These are phyloP conservation scores for Drosophila mimica DNA, from an alignment of 2,888 invertebrate genomes.

Conservation along the genomic window DNA sequence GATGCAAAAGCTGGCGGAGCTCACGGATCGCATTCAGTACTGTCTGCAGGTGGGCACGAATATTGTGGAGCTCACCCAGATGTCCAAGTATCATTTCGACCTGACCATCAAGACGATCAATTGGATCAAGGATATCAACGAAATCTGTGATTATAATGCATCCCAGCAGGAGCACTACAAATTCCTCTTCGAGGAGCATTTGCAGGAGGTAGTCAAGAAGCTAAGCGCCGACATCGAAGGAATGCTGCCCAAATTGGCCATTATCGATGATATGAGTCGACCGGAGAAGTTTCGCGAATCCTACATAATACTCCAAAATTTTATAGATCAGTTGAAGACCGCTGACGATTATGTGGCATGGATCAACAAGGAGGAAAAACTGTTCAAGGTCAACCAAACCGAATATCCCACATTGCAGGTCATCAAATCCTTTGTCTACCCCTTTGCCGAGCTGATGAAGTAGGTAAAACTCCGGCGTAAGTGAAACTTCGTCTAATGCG, in stretches of 20 bases:
- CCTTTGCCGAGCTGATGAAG: conserved; percentile 90
- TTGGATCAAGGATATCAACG: conserved; percentile 93
- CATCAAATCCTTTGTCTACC: conserved; percentile 89
- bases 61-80: conserved; percentile 91
- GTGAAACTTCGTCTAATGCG: not conserved
- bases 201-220: conserved; percentile 89
- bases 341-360: conserved; percentile 91
- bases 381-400: conserved; percentile 92
- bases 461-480: conserved; percentile 73
- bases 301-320: conserved; percentile 90
- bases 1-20: conserved; percentile 88
- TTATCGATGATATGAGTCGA: conserved; percentile 94
- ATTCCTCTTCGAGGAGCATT: conserved; percentile 92
- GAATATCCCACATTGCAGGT: conserved; percentile 92
- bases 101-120: conserved; percentile 93
- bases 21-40: conserved; percentile 89
- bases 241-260: conserved; percentile 90
- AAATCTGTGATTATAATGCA: conserved; percentile 92
- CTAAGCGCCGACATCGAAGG: conserved; percentile 90
- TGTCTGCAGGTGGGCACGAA: conserved; percentile 88
- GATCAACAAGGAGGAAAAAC: conserved; percentile 95
- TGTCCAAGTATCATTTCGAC: conserved; percentile 90
- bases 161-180: conserved; percentile 91
- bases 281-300: conserved; percentile 91
- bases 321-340: conserved; percentile 90